phyloP scores from a whole-genome alignment of 92 coral and sea anemone species.

The Heteractis magnifica region DNA sequence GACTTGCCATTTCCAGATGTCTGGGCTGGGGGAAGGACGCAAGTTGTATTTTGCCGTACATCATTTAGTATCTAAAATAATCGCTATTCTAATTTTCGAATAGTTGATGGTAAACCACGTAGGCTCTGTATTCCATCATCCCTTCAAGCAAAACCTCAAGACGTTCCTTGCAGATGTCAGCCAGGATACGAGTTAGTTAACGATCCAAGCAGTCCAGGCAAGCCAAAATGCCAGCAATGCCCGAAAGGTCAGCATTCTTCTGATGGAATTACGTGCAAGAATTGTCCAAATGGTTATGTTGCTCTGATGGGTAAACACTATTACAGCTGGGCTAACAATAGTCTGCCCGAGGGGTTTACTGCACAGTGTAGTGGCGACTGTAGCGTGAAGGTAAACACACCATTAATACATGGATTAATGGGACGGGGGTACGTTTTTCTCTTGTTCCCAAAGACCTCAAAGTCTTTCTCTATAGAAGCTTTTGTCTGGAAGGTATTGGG shows the following conservation, averaged over 20 bases:
- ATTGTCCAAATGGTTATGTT: constrained; percentile 65
- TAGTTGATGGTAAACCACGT: not conserved
- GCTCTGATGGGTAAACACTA: constrained; percentile 75
- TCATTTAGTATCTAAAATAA: not conserved
- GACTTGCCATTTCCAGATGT: too few relatives aligned
- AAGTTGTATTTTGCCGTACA: too few relatives aligned
- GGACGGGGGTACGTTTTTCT: not conserved
- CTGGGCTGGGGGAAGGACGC: too few relatives aligned
- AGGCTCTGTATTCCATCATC: not conserved
- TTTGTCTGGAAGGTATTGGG: too few relatives aligned
- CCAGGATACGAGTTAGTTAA: constrained; percentile 49
- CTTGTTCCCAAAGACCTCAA: too few relatives aligned
- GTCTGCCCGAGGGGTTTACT: constrained; percentile 62
- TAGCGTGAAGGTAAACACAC: constrained; percentile 40
- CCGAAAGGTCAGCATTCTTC: constrained; percentile 37
- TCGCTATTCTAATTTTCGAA: not conserved
- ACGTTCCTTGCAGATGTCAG: constrained; percentile 58
- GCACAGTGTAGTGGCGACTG: constrained; percentile 72
- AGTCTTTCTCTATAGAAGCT: too few relatives aligned
- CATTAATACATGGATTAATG: not conserved
- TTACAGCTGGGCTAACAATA: constrained; percentile 47
- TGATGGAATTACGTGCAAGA: constrained; percentile 51
- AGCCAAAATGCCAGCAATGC: constrained; percentile 42
- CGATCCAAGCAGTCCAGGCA: not conserved
- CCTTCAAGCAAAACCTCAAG: not conserved